A percentile compares a stretch with the other conserved stretches of the same genome.
Conservation (phyloP, 2,888 invertebrate species). For the Sussaba pulchella region DNA sequence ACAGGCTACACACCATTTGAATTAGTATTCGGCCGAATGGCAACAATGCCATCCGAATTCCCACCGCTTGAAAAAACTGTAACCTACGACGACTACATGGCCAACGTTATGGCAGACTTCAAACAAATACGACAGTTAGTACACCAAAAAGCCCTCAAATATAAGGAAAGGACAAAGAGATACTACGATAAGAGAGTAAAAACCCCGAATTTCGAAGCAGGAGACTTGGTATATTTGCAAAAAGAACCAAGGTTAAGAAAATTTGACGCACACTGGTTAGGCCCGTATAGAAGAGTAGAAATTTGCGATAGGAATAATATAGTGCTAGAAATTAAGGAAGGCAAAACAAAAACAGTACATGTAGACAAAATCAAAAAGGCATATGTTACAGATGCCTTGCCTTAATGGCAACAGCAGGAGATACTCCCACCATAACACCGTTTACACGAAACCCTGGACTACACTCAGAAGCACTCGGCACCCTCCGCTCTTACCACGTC, state of each 20-base stretch:
- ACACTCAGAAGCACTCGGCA: neutral
- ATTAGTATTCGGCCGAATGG: no score
- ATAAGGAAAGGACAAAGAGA: conserved; percentile 19
- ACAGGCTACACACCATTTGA: no score
- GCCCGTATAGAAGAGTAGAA: no score
- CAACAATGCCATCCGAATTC: conserved; percentile 9
- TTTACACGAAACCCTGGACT: conserved; percentile 16
- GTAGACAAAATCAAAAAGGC: neutral
- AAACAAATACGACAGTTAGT: neutral
- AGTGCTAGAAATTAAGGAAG: neutral
- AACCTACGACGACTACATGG: conserved; percentile 13
- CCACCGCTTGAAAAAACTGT: neutral
- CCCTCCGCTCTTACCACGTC: conserved; percentile 3
- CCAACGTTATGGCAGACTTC: neutral
- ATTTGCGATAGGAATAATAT: neutral
- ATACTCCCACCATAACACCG: conserved; percentile 3
- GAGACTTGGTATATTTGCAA: no score
- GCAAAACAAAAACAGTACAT: neutral
- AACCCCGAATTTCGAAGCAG: no score
- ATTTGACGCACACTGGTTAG: no score
- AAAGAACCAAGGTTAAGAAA: no score
- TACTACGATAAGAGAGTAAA: no score
- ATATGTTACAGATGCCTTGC: conserved; percentile 16
- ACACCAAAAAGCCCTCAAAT: no score
- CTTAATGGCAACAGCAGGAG: neutral